A percentile compares a stretch with the other conserved stretches of the same genome.
Evolutionary conservation across 2,797 vertebrate species (phyloP).

Genomic region (Hypotaenidia philippensis): DNA sequence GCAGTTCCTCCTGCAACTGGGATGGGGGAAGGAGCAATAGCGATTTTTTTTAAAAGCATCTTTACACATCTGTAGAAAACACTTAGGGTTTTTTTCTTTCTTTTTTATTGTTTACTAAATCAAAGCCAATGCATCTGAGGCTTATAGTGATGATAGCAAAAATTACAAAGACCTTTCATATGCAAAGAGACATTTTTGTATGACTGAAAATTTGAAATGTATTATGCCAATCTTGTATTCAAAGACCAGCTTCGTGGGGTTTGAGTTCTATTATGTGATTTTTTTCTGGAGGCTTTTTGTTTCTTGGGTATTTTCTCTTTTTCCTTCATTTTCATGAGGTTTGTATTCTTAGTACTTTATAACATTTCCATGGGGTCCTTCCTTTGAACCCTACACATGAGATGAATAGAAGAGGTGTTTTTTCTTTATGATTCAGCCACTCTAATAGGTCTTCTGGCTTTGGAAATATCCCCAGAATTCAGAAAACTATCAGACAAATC

Average conservation of each 20-base stretch:
- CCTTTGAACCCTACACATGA: slow-evolving; percentile 28
- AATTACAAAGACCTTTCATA: slow-evolving; percentile 78
- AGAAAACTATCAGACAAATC: slow-evolving; percentile 39
- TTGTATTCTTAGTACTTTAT: slow-evolving; percentile 60
- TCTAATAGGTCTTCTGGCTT: slow-evolving; percentile 20
- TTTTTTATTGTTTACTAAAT: slow-evolving; percentile 74
- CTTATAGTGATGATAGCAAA: slow-evolving; percentile 73
- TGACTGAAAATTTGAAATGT: slow-evolving; percentile 59
- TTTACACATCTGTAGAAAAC: slow-evolving; percentile 65
- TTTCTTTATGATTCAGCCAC: slow-evolving; percentile 49
- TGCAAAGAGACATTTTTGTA: slow-evolving; percentile 71
- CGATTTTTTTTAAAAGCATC: slow-evolving; percentile 6
- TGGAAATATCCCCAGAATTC: slow-evolving; percentile 34
- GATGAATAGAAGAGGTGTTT: slow-evolving; percentile 21
- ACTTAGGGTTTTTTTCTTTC: slow-evolving; percentile 56
- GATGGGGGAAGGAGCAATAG: slow-evolving; percentile 30
- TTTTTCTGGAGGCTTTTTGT: slow-evolving; percentile 37
- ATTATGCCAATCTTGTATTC: slow-evolving; percentile 58
- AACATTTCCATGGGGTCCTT: slow-evolving; percentile 44
- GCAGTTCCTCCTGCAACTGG: slow-evolving; percentile 39
- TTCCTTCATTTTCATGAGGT: slow-evolving; percentile 52
- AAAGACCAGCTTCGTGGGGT: slow-evolving; percentile 53
- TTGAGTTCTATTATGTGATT: slow-evolving; percentile 29
- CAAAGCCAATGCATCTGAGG: slow-evolving; percentile 71
- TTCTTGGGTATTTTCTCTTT: slow-evolving; percentile 35